Evolutionary conservation across 2,797 vertebrate species (phyloP), one percentile per base, ranked within the genome.

Genomic region (Astyanax mexicanus): DNA sequence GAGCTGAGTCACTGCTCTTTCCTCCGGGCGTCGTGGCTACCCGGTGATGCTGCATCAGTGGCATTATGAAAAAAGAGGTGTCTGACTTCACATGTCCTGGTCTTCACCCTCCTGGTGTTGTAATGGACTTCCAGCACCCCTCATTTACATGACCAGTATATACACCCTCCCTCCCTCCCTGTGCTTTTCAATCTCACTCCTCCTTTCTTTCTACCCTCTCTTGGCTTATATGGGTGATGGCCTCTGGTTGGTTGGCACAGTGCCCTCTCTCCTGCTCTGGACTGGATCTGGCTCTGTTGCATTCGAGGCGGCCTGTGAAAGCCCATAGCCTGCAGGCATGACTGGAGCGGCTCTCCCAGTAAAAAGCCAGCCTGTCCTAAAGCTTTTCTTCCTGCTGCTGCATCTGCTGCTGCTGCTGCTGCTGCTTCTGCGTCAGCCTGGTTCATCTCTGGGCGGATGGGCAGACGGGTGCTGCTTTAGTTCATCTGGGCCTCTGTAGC

Each of bases 201-300:
- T 74, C 17, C 4, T 42, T 69, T 74, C 51, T 83, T 68, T 74
- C 78, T 35, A 49, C 27, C 68, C 47, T 75, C 45, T 72, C 52
- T 81, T 72, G 49, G 47, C 74, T 77, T 75, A 57, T 72, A 72
- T 62, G 49, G 35, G 79, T 70, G 61, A 71, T 76, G 84, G 72
- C 80, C 80, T 78, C 52, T 74, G 71, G 72, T 78, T 47, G 52
- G 29, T 71, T 82, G 69, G 70, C 81, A 69, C 23, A 1, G 21
- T 47, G 75, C 67, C 81, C 70, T 70, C 37, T 11, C 37, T 11
- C 72, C 60, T 62, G 55, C 72, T 74, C 64, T 66, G 52, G 74
- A 79, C 79, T 70, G 40, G 58, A 73, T 72, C 61, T 74, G 58
- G 67, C 75, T 76, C 70, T 62, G 44, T 52, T 77, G 80, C 64